A percentile compares a stretch with the other conserved stretches of the same genome.
Evolutionary conservation across 2,888 invertebrate species (phyloP).

Genomic region (Patella depressa): DNA sequence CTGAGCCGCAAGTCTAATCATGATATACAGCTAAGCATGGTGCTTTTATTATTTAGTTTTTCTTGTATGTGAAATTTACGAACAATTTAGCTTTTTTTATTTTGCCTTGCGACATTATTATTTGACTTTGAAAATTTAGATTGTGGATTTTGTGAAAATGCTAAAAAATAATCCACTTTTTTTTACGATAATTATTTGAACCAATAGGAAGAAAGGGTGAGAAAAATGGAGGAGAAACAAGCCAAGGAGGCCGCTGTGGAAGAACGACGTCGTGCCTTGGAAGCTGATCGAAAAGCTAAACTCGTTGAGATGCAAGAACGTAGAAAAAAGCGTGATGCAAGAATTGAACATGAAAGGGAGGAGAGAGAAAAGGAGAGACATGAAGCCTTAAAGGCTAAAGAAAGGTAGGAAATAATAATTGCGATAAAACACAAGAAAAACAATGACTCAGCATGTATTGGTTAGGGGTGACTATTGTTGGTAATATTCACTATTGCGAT

Average conservation of each 20-base stretch:
- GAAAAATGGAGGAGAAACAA: slow-evolving; percentile 90
- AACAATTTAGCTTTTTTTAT: not conserved
- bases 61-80: too few relatives aligned
- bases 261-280: slow-evolving; percentile 86
- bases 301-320: slow-evolving; percentile 80
- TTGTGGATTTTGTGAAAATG: not conserved
- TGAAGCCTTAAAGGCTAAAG: slow-evolving; percentile 85
- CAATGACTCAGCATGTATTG: too few relatives aligned
- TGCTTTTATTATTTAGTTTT: too few relatives aligned
- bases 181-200: not conserved
- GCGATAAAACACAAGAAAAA: too few relatives aligned
- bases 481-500: too few relatives aligned
- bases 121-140: not conserved
- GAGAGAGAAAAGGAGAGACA: slow-evolving; percentile 83
- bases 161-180: not conserved
- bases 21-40: too few relatives aligned
- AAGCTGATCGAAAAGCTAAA: slow-evolving; percentile 82
- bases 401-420: slow-evolving; percentile 62
- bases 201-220: slow-evolving; percentile 86
- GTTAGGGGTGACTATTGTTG: too few relatives aligned
- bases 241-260: slow-evolving; percentile 97
- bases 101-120: not conserved
- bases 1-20: too few relatives aligned
- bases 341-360: slow-evolving; percentile 83
- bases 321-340: slow-evolving; percentile 84